Base-by-base conservation (phyloP, 2,888 invertebrate species). In the Dione juno region DNA sequence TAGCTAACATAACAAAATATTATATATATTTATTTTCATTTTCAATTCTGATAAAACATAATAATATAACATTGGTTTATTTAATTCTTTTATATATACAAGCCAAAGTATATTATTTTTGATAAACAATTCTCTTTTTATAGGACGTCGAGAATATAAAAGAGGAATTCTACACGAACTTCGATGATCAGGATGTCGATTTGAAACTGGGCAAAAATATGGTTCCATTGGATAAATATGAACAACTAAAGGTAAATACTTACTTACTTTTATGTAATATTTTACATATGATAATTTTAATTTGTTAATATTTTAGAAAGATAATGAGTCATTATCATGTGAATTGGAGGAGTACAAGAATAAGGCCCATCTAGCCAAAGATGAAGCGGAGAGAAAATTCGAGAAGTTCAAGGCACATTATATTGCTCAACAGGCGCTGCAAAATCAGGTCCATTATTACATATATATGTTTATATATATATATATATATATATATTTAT, bases 331-430 rank as follows among this genome's bases (percentile, higher is more conserved):
- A 75, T 89, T 98, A 68, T 94, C 96, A 59, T 97, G 97, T 84
- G 97, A 98, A 87, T 89, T 98, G 80, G 98, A 98, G 85, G 98
- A 98, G 0, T 97, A 97, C 84, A 97, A 97, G 87, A 98, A 98
- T 86, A 98, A 98, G 92, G 96, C 97, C 58, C 96, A 97, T 78
- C 91, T 98, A 43, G 94, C 97, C 1, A 97, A 97, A 82, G 95
- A 95, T 57, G 98, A 98, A 82, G 94, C 95, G 19, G 96, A 96
- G 84, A 94, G 95, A 52, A 96, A 96, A 78, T 93, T 96, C 59
- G 96, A 91, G 78, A 90, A 96, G 69, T 95, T 96, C 71, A 97
- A 97, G 82, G 97, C 97, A 19, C 96, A 97, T 78, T 97, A 97
- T 89, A 95, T 98, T 16, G 90, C 90, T 3, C 84, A 87, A 68